A percentile compares a stretch with the other conserved stretches of the same genome.
Conservation (phyloP, 2,113 vertebrate species). For the Tauraco erythrolophus region DNA sequence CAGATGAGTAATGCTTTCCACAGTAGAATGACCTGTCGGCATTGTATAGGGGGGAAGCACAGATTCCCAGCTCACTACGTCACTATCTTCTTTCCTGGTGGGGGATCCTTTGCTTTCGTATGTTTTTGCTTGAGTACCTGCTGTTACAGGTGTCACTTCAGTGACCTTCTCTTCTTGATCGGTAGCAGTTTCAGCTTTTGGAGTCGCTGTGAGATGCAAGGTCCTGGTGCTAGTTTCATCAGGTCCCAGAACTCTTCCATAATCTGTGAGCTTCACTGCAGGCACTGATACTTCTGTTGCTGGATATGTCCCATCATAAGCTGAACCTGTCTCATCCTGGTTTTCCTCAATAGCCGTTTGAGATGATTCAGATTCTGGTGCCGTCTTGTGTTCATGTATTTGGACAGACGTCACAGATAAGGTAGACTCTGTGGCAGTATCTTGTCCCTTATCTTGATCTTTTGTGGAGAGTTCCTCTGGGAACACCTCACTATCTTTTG, state of each 20-base stretch:
- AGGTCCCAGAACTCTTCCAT: background rate
- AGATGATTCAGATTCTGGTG: background rate
- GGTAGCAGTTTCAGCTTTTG: background rate
- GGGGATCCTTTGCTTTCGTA: background rate
- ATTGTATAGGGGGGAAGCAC: background rate
- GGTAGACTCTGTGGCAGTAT: background rate
- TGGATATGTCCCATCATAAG: constrained; percentile 15
- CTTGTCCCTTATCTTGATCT: background rate
- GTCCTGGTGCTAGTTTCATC: constrained; percentile 19
- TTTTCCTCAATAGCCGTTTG: background rate
- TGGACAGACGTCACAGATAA: background rate
- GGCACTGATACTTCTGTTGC: constrained; percentile 5
- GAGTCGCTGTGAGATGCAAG: background rate
- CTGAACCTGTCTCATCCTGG: constrained; percentile 51
- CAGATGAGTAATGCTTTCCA: constrained; percentile 30
- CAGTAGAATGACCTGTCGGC: background rate
- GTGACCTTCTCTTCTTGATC: constrained; percentile 8
- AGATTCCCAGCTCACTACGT: background rate
- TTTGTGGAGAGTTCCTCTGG: background rate
- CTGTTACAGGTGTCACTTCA: background rate
- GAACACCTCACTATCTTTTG: background rate
- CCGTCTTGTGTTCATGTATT: background rate
- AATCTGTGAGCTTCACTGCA: background rate
- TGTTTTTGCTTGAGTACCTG: background rate
- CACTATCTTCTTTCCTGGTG: background rate